These are phyloP conservation scores for Camptogramma bilineatum DNA, from an alignment of 2,888 invertebrate species.

Conservation along the genomic window DNA sequence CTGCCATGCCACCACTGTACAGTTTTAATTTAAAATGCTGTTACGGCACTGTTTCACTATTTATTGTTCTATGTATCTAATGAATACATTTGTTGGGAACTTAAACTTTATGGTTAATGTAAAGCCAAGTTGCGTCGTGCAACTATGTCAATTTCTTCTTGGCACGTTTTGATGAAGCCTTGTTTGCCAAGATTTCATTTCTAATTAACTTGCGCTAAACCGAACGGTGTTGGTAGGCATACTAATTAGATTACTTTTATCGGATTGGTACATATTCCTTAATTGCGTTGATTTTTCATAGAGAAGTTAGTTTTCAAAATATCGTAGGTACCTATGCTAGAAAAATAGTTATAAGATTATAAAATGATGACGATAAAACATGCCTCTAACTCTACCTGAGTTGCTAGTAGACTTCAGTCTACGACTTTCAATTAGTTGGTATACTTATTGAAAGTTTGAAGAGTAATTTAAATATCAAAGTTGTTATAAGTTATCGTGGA, in stretches of 20 bases:
- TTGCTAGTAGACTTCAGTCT: neutral
- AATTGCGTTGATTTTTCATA: neutral
- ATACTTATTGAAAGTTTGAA: neutral
- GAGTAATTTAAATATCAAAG: constrained; percentile 39
- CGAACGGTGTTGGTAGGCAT: constrained; percentile 14
- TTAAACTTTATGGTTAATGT: constrained; percentile 10
- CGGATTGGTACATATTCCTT: constrained; percentile 4
- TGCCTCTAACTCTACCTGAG: too few species aligned
- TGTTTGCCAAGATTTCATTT: constrained; percentile 37
- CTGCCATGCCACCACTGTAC: too few species aligned
- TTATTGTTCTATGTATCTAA: neutral
- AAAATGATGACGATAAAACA: too few species aligned
- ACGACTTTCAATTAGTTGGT: neutral
- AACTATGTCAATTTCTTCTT: constrained; percentile 33
- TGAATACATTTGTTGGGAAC: neutral
- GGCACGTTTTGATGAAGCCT: constrained; percentile 32
- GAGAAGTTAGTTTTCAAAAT: neutral
- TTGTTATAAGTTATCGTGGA: constrained; percentile 45
- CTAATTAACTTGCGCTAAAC: constrained; percentile 31
- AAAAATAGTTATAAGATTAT: too few species aligned
- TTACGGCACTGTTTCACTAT: neutral
- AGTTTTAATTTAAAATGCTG: too few species aligned
- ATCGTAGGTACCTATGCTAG: too few species aligned
- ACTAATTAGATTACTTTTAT: constrained; percentile 18
- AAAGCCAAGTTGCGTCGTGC: constrained; percentile 14